Evolutionary conservation across 1,140 invertebrate genomes (phyloP).

Genomic region (Papilio dardanus): DNA sequence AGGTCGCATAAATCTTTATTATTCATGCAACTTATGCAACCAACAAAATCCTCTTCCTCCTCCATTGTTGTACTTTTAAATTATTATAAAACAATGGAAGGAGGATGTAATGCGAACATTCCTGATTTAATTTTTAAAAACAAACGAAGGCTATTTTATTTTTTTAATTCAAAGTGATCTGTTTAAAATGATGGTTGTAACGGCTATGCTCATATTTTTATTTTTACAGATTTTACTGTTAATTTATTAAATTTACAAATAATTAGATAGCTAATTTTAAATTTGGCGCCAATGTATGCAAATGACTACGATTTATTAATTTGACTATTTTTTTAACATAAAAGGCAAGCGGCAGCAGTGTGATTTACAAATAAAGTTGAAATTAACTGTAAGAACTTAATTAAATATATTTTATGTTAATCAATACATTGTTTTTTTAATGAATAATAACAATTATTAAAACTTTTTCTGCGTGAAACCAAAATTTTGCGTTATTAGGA

Average conservation of each 20-base stretch:
- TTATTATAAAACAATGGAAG: slow-evolving; percentile 48
- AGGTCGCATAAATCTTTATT: slow-evolving; percentile 75
- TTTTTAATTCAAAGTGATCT: neutral
- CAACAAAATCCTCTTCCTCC: slow-evolving; percentile 73
- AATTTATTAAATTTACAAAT: neutral
- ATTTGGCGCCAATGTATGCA: neutral
- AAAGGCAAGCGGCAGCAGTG: neutral
- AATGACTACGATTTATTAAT: no score
- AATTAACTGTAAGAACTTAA: neutral
- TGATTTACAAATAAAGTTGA: neutral
- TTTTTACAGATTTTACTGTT: neutral
- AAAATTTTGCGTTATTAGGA: neutral
- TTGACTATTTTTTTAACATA: neutral
- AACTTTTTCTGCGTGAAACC: neutral
- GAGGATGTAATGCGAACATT: slow-evolving; percentile 39
- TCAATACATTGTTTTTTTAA: neutral
- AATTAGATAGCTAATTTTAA: neutral
- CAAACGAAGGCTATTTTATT: slow-evolving; percentile 10
- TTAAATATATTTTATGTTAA: neutral
- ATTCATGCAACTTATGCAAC: slow-evolving; percentile 76
- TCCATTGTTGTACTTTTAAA: slow-evolving; percentile 57
- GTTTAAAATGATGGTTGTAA: neutral
- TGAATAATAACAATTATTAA: neutral
- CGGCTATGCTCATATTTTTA: neutral
- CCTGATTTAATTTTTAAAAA: slow-evolving; percentile 29